Evolutionary conservation across 2,888 invertebrate species (phyloP).

Genomic region (Lithophane socia): DNA sequence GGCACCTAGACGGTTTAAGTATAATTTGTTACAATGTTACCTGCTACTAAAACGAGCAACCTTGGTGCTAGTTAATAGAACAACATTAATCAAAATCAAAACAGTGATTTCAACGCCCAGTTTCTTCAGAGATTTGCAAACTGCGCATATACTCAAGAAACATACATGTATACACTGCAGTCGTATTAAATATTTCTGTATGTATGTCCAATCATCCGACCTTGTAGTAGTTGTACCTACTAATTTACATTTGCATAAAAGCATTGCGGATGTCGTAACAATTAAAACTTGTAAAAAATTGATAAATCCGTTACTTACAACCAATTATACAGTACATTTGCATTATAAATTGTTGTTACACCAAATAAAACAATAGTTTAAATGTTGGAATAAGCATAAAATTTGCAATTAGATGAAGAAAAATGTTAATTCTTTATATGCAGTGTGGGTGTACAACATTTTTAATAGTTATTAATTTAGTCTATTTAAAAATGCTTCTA

Average conservation of each 20-base stretch:
- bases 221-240: slow-evolving; percentile 44
- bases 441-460: not conserved
- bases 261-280: slow-evolving; percentile 52
- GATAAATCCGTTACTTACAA: slow-evolving; percentile 31
- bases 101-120: slow-evolving; percentile 34
- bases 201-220: slow-evolving; percentile 18
- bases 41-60: slow-evolving; percentile 12
- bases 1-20: not conserved
- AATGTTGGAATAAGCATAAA: slow-evolving; percentile 16
- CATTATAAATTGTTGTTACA: slow-evolving; percentile 37
- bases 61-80: slow-evolving; percentile 11
- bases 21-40: slow-evolving; percentile 35
- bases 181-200: not conserved
- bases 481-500: not conserved
- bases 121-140: slow-evolving; percentile 30
- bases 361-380: slow-evolving; percentile 34
- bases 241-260: slow-evolving; percentile 46
- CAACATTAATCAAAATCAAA: slow-evolving; percentile 39
- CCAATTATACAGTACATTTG: slow-evolving; percentile 42
- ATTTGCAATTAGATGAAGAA: slow-evolving; percentile 18
- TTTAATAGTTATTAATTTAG: not conserved
- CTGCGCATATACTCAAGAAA: not conserved
- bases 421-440: not conserved
- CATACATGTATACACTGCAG: not conserved
- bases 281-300: slow-evolving; percentile 50